Evolutionary conservation across 2,113 vertebrate species (phyloP).

Genomic region (Acrocephalus arundinaceus): DNA sequence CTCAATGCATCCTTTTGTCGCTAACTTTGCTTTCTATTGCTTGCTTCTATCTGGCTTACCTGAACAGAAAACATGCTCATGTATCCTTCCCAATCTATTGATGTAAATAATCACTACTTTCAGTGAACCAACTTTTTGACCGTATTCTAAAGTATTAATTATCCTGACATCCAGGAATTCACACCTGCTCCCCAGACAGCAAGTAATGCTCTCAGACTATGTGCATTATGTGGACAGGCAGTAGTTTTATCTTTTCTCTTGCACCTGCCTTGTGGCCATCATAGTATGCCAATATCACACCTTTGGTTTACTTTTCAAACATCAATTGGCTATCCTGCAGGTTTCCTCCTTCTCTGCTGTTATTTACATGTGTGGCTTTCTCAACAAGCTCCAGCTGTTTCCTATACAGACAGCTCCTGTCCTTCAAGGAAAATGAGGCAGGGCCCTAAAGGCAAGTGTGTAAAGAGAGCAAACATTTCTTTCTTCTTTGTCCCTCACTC

Average conservation of each 20-base stretch:
- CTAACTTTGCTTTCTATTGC: not conserved
- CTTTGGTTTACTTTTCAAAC: not conserved
- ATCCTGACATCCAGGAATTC: not conserved
- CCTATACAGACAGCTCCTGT: not conserved
- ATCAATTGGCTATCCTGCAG: not conserved
- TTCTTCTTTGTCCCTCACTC: not conserved
- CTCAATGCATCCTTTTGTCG: not conserved
- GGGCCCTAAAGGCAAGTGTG: not conserved
- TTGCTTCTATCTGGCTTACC: not conserved
- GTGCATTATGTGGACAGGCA: not conserved
- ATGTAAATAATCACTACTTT: not conserved
- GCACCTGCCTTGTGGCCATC: not conserved
- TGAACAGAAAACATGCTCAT: not conserved
- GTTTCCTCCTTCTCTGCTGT: not conserved
- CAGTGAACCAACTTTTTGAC: not conserved
- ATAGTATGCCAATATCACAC: not conserved
- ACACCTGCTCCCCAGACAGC: not conserved
- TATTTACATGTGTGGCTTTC: not conserved
- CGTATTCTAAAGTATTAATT: not conserved
- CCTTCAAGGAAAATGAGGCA: not conserved
- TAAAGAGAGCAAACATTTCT: not conserved
- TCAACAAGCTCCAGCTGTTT: not conserved
- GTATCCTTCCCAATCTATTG: not conserved
- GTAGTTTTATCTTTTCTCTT: not conserved
- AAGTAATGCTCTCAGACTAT: not conserved